Conservation (phyloP, 2,888 invertebrate species). For the Helicoverpa assulta region DNA sequence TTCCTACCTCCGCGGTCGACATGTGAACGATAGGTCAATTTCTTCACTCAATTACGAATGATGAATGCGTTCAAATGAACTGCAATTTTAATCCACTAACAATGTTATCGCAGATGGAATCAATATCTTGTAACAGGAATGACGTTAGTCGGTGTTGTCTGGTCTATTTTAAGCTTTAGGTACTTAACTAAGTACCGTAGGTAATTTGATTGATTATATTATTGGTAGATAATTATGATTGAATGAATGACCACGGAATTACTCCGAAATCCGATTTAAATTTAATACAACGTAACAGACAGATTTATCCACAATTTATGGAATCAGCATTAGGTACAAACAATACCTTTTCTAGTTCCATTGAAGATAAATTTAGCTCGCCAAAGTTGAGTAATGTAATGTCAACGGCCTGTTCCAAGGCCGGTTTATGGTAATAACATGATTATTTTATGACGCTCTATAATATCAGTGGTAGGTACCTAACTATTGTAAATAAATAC, state of each 20-base stretch:
- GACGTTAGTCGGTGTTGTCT: conserved; percentile 25
- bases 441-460: conserved; percentile 83
- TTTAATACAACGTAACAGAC: too few species aligned
- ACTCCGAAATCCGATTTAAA: too few species aligned
- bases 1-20: conserved; percentile 5
- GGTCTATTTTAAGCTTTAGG: conserved; percentile 30
- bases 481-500: conserved; percentile 10
- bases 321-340: too few species aligned
- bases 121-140: conserved; percentile 19
- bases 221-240: too few species aligned
- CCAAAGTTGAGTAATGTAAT: conserved; percentile 27
- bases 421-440: conserved; percentile 75
- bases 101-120: neutral
- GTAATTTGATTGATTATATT: too few species aligned
- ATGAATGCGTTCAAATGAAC: conserved; percentile 21
- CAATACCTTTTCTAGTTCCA: conserved; percentile 17
- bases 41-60: conserved; percentile 20
- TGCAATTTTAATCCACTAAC: conserved; percentile 19
- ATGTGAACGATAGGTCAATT: conserved; percentile 28
- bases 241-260: too few species aligned
- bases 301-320: too few species aligned
- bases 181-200: neutral
- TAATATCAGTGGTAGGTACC: conserved; percentile 74
- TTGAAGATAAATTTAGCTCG: conserved; percentile 19
- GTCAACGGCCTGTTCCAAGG: conserved; percentile 70